Conservation (phyloP, 2,113 vertebrate genomes). For the Castor canadensis region DNA sequence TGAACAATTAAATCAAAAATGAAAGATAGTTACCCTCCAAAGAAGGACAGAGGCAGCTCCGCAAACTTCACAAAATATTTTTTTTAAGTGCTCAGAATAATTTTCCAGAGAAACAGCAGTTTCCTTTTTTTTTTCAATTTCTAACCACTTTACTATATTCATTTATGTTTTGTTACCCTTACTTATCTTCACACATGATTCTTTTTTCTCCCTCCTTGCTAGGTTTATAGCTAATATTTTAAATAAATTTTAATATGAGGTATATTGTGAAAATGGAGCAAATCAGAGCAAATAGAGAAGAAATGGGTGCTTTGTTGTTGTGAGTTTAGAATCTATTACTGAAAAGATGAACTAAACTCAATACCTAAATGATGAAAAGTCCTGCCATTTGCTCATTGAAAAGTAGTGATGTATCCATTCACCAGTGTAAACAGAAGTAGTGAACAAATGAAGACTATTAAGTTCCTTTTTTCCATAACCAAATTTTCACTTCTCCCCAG, state of each 20-base stretch:
- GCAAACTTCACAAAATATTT: slow-evolving; percentile 70
- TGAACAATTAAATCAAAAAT: slow-evolving; percentile 87
- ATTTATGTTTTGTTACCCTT: not conserved
- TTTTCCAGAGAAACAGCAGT: slow-evolving; percentile 24
- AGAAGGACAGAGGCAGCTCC: slow-evolving; percentile 77
- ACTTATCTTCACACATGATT: not conserved
- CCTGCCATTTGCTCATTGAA: not conserved
- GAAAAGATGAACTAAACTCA: not conserved
- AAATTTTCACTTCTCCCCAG: not conserved
- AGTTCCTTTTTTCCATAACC: not conserved
- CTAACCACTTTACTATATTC: not conserved
- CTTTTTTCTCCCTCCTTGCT: not conserved
- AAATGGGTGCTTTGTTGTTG: not conserved
- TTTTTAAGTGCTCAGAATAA: slow-evolving; percentile 1
- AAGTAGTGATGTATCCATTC: not conserved
- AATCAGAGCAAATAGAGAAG: not conserved
- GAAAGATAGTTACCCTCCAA: slow-evolving; percentile 81
- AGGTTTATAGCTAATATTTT: not conserved
- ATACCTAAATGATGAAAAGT: not conserved
- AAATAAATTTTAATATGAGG: not conserved
- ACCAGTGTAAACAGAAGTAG: not conserved
- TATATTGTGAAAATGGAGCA: slow-evolving; percentile 1
- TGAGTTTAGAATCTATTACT: not conserved
- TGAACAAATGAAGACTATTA: not conserved
- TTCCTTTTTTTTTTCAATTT: slow-evolving; percentile 49